phyloP scores from a whole-genome alignment of 2,797 vertebrate genomes.

The Tamandua tetradactyla region DNA sequence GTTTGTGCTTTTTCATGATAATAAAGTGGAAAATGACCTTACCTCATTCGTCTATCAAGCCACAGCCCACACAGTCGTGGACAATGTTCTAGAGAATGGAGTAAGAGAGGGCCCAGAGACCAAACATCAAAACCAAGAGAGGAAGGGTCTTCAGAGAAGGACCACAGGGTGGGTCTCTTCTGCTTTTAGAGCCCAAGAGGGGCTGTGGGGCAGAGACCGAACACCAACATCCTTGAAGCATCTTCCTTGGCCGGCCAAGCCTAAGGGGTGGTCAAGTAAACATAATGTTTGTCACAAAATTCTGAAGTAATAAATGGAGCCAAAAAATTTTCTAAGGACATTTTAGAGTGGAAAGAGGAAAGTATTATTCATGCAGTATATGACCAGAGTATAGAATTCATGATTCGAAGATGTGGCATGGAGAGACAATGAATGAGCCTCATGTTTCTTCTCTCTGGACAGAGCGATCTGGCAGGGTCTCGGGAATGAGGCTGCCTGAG shows the following conservation, averaged over 20 bases:
- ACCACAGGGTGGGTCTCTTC: neutral
- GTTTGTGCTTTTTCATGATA: constrained; percentile 25
- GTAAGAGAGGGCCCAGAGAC: neutral
- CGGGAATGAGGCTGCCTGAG: neutral
- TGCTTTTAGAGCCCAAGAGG: neutral
- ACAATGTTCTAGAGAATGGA: neutral
- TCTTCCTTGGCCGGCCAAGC: neutral
- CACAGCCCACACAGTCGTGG: rapidly evolving
- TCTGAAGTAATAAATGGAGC: neutral
- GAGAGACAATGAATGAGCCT: neutral
- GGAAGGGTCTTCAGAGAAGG: neutral
- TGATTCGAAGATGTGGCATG: neutral
- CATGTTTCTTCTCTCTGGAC: neutral
- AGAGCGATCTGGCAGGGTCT: neutral
- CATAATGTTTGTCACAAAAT: neutral
- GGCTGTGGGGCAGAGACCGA: neutral
- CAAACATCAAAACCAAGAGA: neutral
- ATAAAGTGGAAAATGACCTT: neutral
- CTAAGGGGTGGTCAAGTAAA: neutral
- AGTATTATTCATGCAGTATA: neutral
- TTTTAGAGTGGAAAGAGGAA: neutral
- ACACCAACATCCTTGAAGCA: rapidly evolving
- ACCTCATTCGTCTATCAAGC: neutral
- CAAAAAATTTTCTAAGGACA: neutral
- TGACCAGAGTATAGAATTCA: neutral